Percentiles rank a stretch among this genome's conserved stretches.
phyloP scores from a whole-genome alignment of 1,140 invertebrate species.

The Aphis craccivora region DNA sequence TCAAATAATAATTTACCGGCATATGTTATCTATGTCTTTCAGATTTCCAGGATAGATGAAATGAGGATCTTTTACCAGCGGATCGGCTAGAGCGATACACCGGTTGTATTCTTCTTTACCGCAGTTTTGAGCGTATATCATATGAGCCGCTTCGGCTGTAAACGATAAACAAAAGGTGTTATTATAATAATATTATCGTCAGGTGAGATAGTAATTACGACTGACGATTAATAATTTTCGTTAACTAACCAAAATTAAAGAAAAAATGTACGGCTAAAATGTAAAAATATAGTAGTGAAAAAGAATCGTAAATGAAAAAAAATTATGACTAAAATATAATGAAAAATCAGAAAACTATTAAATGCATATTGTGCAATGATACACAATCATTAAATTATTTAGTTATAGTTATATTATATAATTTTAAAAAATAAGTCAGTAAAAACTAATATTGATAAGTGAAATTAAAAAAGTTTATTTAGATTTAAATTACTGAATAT shows the following conservation, averaged over 20 bases:
- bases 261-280: background rate
- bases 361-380: no score
- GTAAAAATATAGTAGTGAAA: no score
- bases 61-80: constrained; percentile 69
- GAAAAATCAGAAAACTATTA: no score
- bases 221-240: background rate
- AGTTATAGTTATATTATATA: no score
- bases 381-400: no score
- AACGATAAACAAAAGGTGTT: background rate
- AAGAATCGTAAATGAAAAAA: no score
- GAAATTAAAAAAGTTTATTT: no score
- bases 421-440: no score
- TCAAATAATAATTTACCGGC: constrained; percentile 64
- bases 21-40: constrained; percentile 69
- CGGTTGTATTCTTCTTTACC: constrained; percentile 67
- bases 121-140: constrained; percentile 63
- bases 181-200: background rate
- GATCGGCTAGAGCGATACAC: constrained; percentile 69
- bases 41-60: constrained; percentile 71
- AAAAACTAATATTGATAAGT: no score
- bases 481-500: no score
- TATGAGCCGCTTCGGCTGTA: constrained; percentile 19
- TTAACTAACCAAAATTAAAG: background rate
- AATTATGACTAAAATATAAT: no score
- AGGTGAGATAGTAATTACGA: background rate